Evolutionary conservation across 1,140 invertebrate species (phyloP).

Genomic region (Dendrolimus kikuchii): DNA sequence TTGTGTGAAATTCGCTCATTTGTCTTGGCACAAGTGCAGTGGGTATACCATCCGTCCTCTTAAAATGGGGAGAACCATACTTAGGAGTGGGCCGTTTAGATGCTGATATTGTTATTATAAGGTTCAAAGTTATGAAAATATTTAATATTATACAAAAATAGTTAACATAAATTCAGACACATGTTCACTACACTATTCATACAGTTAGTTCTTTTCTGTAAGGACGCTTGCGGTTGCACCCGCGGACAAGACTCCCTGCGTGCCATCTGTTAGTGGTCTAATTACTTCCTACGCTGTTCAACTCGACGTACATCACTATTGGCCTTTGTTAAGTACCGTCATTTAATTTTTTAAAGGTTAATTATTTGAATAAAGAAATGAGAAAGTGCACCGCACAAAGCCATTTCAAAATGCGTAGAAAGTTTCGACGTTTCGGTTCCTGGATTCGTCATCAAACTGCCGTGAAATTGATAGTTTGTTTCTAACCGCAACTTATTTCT

Average conservation of each 20-base stretch:
- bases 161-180: background rate
- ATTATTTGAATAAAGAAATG: constrained; percentile 57
- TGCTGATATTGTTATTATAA: no score
- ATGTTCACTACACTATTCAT: no score
- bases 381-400: constrained; percentile 56
- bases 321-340: constrained; percentile 41
- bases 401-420: constrained; percentile 34
- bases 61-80: no score
- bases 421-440: constrained; percentile 33
- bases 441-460: constrained; percentile 34
- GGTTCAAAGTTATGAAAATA: no score
- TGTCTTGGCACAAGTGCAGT: no score
- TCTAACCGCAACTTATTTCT: constrained; percentile 32
- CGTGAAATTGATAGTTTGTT: constrained; percentile 48
- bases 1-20: no score
- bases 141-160: no score
- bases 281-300: constrained; percentile 63
- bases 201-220: constrained; percentile 22
- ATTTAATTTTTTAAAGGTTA: constrained; percentile 55
- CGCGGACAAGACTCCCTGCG: constrained; percentile 16
- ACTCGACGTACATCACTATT: constrained; percentile 21
- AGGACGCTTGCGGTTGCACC: constrained; percentile 37
- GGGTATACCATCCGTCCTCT: no score
- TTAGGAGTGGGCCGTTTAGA: no score
- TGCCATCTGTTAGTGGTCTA: constrained; percentile 51